Base-by-base conservation (phyloP, 2,797 vertebrate species). In the Peromyscus nudipes region DNA sequence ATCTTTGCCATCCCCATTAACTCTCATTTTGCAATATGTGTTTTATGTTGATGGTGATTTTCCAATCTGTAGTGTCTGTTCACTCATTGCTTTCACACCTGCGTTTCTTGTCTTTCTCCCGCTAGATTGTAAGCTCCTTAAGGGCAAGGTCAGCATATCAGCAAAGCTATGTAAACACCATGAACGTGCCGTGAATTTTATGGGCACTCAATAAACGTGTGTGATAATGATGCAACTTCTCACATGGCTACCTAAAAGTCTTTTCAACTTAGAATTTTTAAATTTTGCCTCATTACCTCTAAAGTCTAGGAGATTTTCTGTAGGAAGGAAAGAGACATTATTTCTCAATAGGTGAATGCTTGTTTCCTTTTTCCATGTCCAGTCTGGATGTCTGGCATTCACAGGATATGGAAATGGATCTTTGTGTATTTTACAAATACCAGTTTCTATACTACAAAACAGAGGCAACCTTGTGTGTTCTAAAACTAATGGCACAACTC, bases 41-140 rank as follows among this genome's bases (percentile, higher is more conserved):
- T 94, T 91, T 92, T 75, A 79, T 37, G 49, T 92, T 89, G 55
- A 77, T 2, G 73, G 52, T 77, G 43, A 79, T 84, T 84, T 96
- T 94, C 92, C 57, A 13, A 49, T 89, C 82, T 95, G 60, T 91
- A 95, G 55, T 86, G 69, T 75, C 62, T 89, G 69, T 82, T 92
- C 81, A 88, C 67, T 96, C 93, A 77, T 89, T 90, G 88, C 87
- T 89, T 67, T 94, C 94, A 77, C 81, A 71, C 76, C 89, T 88
- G 37, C 52, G n/a, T 96, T 89, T 88, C 89, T 25, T 10, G 57
- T 88, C 86, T 96, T 65, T 79, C 64, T 92, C 62, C 87, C 64
- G 60, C 79, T 95, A 92, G 86, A 97, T 95, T 95, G 96, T 96
- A 97, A 97, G 91, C 94, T 97, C 75, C 94, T 89, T 83, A 86